Evolutionary conservation across 2,797 vertebrate genomes (phyloP).

Genomic region (Pipistrellus pygmaeus): DNA sequence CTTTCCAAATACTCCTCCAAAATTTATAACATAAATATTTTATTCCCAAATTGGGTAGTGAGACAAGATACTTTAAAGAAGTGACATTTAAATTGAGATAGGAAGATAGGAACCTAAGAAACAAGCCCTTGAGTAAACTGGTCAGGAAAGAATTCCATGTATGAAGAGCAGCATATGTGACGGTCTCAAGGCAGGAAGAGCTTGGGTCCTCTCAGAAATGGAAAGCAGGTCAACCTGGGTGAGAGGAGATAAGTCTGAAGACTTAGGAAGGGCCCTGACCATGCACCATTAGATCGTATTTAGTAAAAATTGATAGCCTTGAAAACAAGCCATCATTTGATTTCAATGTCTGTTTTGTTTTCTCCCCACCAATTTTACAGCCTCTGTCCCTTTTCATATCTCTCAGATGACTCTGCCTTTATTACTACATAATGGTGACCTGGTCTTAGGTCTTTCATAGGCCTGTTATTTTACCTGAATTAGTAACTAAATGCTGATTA

Average conservation of each 20-base stretch:
- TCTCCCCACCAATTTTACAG: not conserved
- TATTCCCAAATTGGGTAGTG: not conserved
- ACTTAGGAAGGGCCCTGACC: too few species aligned
- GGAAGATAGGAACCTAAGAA: not conserved
- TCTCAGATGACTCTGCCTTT: not conserved
- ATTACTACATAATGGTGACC: not conserved
- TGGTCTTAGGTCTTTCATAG: not conserved
- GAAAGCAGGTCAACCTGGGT: not conserved
- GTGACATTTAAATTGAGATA: not conserved
- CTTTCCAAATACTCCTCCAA: not conserved
- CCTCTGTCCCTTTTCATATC: not conserved
- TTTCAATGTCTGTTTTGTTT: not conserved
- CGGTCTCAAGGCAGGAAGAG: not conserved
- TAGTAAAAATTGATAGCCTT: not conserved
- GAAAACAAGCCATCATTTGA: not conserved
- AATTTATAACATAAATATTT: not conserved
- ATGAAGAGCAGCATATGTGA: not conserved
- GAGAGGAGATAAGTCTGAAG: not conserved
- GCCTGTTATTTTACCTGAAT: slow-evolving; percentile 3
- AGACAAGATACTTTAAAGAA: not conserved
- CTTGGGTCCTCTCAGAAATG: not conserved
- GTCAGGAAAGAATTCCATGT: not conserved
- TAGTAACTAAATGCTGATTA: not conserved
- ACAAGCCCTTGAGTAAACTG: not conserved
- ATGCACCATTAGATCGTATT: not conserved